Base-by-base conservation (phyloP, 2,888 invertebrate genomes). In the Stenoptilia bipunctidactyla region DNA sequence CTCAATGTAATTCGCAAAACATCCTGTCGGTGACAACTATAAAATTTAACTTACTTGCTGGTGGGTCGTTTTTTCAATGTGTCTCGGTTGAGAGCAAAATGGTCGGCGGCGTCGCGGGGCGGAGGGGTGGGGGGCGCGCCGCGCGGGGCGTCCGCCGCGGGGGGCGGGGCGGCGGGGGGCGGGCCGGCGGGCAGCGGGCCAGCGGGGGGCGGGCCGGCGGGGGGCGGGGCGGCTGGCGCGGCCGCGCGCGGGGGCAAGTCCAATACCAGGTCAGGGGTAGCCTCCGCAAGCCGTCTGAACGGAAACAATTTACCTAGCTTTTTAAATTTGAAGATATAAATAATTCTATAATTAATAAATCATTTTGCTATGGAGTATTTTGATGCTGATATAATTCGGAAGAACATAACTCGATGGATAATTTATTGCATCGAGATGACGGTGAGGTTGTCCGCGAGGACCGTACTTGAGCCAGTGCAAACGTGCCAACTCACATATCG, bases 191-290 rank as follows among this genome's bases (percentile, higher is more conserved):
- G 65, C 71, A 41, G 61, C 59, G 64, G 77, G 77, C 20, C 68
- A 63, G 61, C 79, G 76, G 41, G 82, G 71, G 38, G 68, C 41
- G 48, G 58, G 64, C 40, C 55, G 56, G 40, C 30, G 46, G 46
- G 44, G 42, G 46, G 52, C 39, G 46, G 48, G 36, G 42, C 37
- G 44, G 57, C 46, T 27, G 57, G 55, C 53, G 45, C 53, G 51
- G 55, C 66, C 56, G 56, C 69, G 58, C 58, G 80, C 55, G 89
- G 75, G n/a, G 93, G 93, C 52, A 93, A 76, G 72, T 92, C 93
- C 89, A 93, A 90, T 48, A 94, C 93, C 42, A 93, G 83, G 76
- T 93, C 94, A 1, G 94, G 93, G 20, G 93, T 80, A 8, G 20
- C 20, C 69, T 59, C 84, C 51, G 46, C 86, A 66, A 59, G 83